phyloP scores from a whole-genome alignment of 2,888 invertebrate genomes.

The Eupsilia transversa region DNA sequence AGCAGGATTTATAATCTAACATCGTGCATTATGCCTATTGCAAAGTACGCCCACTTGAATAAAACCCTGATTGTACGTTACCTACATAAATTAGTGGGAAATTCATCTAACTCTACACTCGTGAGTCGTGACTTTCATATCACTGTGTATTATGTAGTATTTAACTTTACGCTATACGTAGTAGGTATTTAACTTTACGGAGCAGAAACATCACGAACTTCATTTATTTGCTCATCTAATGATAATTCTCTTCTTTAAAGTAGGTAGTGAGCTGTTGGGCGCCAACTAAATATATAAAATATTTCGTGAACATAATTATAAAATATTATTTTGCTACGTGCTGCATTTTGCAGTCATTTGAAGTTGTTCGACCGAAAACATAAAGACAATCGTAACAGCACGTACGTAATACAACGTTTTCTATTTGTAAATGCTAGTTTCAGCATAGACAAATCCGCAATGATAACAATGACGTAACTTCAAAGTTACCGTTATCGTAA shows the following conservation, averaged over 20 bases:
- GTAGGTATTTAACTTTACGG: conserved; percentile 10
- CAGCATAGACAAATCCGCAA: conserved; percentile 20
- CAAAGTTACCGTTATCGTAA: conserved; percentile 41
- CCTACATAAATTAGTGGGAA: conserved; percentile 14
- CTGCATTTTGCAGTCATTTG: conserved; percentile 1
- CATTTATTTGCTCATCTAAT: conserved; percentile 30
- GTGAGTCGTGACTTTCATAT: conserved; percentile 55
- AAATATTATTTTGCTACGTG: not conserved
- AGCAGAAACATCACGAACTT: conserved; percentile 52
- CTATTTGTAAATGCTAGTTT: conserved; percentile 28
- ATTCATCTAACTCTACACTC: conserved; percentile 22
- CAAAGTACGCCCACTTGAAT: conserved; percentile 3
- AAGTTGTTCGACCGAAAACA: conserved; percentile 22
- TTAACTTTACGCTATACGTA: conserved; percentile 3
- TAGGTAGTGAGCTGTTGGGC: conserved; percentile 22
- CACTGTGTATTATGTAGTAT: conserved; percentile 22
- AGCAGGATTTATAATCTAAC: not conserved
- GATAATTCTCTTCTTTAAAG: conserved; percentile 7
- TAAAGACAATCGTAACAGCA: conserved; percentile 3
- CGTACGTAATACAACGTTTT: conserved; percentile 22
- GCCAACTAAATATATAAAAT: conserved; percentile 6
- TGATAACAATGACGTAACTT: conserved; percentile 42
- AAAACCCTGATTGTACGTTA: conserved; percentile 4
- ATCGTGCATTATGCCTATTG: conserved; percentile 6
- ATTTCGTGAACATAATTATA: not conserved